These are phyloP conservation scores for Phalacrocorax aristotelis DNA, from an alignment of 2,113 vertebrate species.

Conservation along the genomic window DNA sequence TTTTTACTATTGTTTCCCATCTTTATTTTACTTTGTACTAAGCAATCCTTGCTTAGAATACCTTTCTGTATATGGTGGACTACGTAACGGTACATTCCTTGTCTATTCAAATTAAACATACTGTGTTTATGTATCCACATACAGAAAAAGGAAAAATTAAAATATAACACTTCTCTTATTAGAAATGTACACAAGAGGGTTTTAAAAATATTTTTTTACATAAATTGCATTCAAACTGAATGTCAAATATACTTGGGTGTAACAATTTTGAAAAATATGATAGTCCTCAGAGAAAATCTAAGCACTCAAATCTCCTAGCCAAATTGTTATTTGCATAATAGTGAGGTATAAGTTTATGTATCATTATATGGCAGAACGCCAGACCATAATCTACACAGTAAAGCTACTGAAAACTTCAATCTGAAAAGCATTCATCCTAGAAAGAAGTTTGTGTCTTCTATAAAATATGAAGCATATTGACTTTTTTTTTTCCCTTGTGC, in stretches of 20 bases:
- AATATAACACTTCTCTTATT: not conserved
- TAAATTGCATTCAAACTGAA: conserved; percentile 70
- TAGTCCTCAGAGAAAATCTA: conserved; percentile 70
- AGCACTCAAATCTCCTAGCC: conserved; percentile 52
- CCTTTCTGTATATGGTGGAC: not conserved
- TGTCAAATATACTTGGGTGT: conserved; percentile 70
- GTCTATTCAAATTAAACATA: not conserved
- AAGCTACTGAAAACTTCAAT: conserved; percentile 71
- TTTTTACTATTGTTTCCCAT: not conserved
- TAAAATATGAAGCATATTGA: conserved; percentile 59
- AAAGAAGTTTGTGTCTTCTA: conserved; percentile 35
- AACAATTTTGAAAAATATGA: conserved; percentile 66
- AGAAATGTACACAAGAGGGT: conserved; percentile 11
- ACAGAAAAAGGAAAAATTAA: not conserved
- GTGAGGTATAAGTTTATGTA: conserved; percentile 70
- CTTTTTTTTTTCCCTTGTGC: conserved; percentile 55
- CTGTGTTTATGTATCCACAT: not conserved
- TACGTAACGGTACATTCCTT: not conserved
- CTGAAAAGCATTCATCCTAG: conserved; percentile 65
- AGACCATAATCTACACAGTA: conserved; percentile 67
- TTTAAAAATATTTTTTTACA: conserved; percentile 61
- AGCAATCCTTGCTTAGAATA: not conserved
- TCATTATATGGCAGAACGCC: conserved; percentile 63
- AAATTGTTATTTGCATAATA: conserved; percentile 76
- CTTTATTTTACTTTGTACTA: not conserved